Base-by-base conservation (phyloP, 2,113 vertebrate species). In the Nipponia nippon region DNA sequence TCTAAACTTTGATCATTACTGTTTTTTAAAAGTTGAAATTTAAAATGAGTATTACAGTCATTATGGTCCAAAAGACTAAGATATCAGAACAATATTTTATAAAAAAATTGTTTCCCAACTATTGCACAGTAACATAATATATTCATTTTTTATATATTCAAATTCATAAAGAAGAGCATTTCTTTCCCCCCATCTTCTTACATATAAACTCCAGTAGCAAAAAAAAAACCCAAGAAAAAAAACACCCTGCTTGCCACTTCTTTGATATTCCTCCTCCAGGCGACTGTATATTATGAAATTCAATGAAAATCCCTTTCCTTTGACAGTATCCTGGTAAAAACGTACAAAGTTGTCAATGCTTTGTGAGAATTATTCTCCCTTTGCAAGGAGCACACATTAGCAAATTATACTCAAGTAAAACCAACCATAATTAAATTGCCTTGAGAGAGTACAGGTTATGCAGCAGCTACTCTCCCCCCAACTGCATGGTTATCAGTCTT, bases 361-460 rank as follows among this genome's bases (percentile, higher is more conserved):
- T 88, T 90, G 58, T 49, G 27, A 92, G 93, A 97, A 96, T 96
- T 83, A 87, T 87, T 96, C 83, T 97, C 62, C 87, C 75, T 94
- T 59, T 87, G 34, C 89, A 96, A 89, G 93, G 63, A 92, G 63
- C 87, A 88, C 83, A 86, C 92, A 96, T 97, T 98, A 98, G 97
- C 95, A 96, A 97, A 97, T 97, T 98, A 97, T 26, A 97, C 34
- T 97, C 89, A 97, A 97, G 92, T 95, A 97, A 83, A 95, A 96
- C 95, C 96, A 94, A 81, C 84, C 92, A 96, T 97, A 97, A 98
- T 97, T 97, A 95, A 97, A 97, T 97, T 96, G 95, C 83, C 93
- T 80, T 97, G 87, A 95, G 93, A 97, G 91, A 97, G 83, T 80
- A 97, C 93, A 97, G 96, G 96, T 97, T 96, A 76, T 80, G 71